phyloP scores from a whole-genome alignment of 2,113 vertebrate genomes.

The Nesoenas mayeri region DNA sequence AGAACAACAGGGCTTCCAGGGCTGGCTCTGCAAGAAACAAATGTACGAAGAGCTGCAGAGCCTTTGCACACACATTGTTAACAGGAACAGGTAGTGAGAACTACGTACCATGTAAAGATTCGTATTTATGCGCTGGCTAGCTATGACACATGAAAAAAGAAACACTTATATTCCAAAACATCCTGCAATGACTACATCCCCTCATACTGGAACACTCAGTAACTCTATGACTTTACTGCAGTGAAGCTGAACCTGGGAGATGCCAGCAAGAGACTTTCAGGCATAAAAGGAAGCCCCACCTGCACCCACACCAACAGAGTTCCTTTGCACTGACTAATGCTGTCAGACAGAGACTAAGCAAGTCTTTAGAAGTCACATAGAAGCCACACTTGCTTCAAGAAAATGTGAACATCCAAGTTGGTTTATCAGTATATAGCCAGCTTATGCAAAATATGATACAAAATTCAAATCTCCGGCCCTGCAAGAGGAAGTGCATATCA shows the following conservation, averaged over 20 bases:
- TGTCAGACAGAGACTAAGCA: neutral
- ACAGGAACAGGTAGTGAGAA: neutral
- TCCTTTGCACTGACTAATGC: neutral
- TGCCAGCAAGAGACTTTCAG: neutral
- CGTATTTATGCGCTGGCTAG: fast-evolving
- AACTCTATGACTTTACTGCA: neutral
- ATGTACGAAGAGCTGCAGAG: neutral
- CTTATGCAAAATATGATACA: neutral
- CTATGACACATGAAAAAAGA: neutral
- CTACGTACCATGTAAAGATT: neutral
- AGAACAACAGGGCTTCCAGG: neutral
- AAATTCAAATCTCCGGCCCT: neutral
- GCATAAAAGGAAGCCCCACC: neutral
- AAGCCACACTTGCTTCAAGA: neutral
- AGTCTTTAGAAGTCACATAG: constrained; percentile 14
- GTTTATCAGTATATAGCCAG: neutral
- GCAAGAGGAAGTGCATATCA: neutral
- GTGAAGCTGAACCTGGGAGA: neutral
- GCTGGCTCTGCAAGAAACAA: neutral
- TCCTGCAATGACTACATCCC: neutral
- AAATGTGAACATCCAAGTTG: neutral
- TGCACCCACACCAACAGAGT: neutral
- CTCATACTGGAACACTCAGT: neutral
- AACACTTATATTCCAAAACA: neutral
- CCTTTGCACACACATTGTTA: neutral